Conservation (phyloP, 2,888 invertebrate species). For the Sarcophaga variegata region DNA sequence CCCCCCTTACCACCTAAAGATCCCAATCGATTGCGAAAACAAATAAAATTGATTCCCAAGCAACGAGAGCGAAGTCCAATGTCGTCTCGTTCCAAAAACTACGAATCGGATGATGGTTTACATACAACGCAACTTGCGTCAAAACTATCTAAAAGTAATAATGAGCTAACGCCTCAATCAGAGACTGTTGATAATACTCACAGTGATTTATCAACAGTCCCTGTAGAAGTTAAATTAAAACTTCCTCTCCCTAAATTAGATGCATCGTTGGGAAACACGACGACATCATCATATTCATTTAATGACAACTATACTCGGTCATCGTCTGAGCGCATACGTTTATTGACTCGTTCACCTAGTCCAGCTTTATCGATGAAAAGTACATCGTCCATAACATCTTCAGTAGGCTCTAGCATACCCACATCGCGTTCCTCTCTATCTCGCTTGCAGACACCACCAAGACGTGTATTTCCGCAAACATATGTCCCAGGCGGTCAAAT, state of each 20-base stretch:
- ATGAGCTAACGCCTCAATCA: conserved; percentile 27
- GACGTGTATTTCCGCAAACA: conserved; percentile 87
- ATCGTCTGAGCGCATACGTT: conserved; percentile 73
- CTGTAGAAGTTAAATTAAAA: conserved; percentile 76
- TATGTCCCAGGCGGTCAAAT: conserved; percentile 82
- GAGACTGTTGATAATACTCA: conserved; percentile 57
- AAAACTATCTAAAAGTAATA: conserved; percentile 38
- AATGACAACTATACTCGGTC: conserved; percentile 39
- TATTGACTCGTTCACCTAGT: conserved; percentile 84
- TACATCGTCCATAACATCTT: conserved; percentile 75
- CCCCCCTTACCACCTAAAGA: conserved; percentile 79
- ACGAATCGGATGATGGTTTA: conserved; percentile 71
- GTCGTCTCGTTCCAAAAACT: conserved; percentile 54
- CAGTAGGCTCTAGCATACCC: conserved; percentile 71
- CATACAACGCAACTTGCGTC: conserved; percentile 8
- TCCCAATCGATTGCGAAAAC: conserved; percentile 76
- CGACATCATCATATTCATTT: conserved; percentile 3
- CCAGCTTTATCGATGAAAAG: conserved; percentile 81
- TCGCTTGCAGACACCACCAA: conserved; percentile 82
- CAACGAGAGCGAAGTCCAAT: conserved; percentile 75
- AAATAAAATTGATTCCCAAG: conserved; percentile 73
- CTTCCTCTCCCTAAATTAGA: conserved; percentile 74
- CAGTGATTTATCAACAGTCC: conserved; percentile 67
- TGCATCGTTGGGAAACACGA: conserved; percentile 19
- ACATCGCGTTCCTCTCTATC: conserved; percentile 68